Conservation (phyloP, 2,797 vertebrate species). For the Pangasius sanitwongsei region DNA sequence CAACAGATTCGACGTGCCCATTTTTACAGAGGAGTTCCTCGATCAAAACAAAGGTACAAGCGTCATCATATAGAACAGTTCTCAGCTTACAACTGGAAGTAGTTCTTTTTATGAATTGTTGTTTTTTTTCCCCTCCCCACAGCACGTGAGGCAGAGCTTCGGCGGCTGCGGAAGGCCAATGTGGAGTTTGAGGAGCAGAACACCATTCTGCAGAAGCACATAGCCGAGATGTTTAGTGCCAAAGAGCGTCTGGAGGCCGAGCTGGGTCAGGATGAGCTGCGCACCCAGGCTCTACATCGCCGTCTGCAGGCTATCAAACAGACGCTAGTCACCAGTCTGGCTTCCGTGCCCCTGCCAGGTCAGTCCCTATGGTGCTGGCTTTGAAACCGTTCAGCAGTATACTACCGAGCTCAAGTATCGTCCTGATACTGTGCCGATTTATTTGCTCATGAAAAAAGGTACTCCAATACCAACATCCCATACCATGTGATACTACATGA, state of each 20-base stretch:
- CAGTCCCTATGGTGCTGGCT: constrained; percentile 28
- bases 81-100: not conserved
- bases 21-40: constrained; percentile 97
- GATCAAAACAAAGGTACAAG: constrained; percentile 97
- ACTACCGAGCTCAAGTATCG: not conserved
- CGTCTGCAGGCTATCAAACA: constrained; percentile 90
- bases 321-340: constrained; percentile 87
- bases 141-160: constrained; percentile 94
- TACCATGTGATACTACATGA: not conserved
- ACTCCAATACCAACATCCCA: not conserved
- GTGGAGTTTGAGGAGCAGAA: constrained; percentile 98
- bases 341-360: constrained; percentile 93
- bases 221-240: constrained; percentile 93
- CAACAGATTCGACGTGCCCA: constrained; percentile 89
- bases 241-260: constrained; percentile 96
- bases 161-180: constrained; percentile 93
- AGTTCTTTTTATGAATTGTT: not conserved
- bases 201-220: constrained; percentile 91
- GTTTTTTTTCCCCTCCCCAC: not conserved
- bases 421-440: not conserved
- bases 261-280: constrained; percentile 88
- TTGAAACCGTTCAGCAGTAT: not conserved
- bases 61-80: not conserved
- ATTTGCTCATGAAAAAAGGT: not conserved
- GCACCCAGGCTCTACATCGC: constrained; percentile 90